Base-by-base conservation (phyloP, 2,888 invertebrate species). In the Heliconius cydno region DNA sequence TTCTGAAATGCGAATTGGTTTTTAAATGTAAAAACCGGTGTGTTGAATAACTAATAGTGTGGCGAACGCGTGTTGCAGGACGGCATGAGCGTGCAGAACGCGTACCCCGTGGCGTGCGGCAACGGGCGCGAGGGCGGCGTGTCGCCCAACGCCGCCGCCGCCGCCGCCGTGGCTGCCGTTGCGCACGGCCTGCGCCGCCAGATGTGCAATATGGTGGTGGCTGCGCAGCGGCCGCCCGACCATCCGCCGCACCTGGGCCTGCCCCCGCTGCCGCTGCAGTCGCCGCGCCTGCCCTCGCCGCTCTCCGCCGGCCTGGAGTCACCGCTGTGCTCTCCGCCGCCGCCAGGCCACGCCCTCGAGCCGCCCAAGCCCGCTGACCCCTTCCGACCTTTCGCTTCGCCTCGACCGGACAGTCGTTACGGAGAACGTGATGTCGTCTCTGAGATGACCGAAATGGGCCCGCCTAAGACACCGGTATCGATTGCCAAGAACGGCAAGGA, bases 111-210 rank as follows among this genome's bases (percentile, higher is more conserved):
- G 84, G 91, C 92, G 3, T 95, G 95, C 86, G 95, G 95, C 83
- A 96, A 96, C 89, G 96, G 96, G 28, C 93, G 95, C 84, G 95
- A 95, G 70, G 95, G 95, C 22, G 94, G 93, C 81, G 93, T 95
- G 90, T 96, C 95, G 78, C 96, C 92, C 86, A 96, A 95, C 89
- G 97, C 97, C 19, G 97, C 98, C 28, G 97, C 97, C 70, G 97
- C 98, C 76, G 98, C 98, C 60, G 98, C 98, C 63, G 98, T 98
- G 66, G 98, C 98, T 19, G 97, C 97, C 28, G 98, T 98, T 78
- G 98, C 98, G 25, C 98, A 98, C 93, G 97, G 97, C 68, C 95
- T 98, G 80, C 96, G 98, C 76, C 98, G 98, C 85, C 98, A 98
- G 92, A 98, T 98, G 97, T 97, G 97, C 95, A 97, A 96, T 91